Conservation (phyloP, 2,797 vertebrate species). For the Anniella stebbinsi region DNA sequence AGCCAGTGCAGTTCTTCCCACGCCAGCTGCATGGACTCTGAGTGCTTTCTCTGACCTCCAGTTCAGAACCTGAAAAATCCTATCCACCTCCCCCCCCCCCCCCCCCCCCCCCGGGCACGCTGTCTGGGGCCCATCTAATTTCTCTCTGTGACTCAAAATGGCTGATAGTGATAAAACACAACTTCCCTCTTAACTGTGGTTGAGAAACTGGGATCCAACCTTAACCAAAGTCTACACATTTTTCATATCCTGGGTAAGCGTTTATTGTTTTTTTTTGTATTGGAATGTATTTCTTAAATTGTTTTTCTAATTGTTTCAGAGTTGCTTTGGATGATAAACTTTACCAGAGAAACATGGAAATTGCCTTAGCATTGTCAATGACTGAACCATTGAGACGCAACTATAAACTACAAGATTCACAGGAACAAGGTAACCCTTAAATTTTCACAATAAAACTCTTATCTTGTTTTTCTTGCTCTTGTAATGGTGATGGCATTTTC, state of each 20-base stretch:
- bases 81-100: too few species aligned
- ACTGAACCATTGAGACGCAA: conserved; percentile 74
- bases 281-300: not conserved
- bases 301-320: conserved; percentile 74
- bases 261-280: not conserved
- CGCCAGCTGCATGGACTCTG: too few species aligned
- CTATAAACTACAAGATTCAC: conserved; percentile 57
- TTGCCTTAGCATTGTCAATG: conserved; percentile 88
- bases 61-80: too few species aligned
- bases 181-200: too few species aligned
- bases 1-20: too few species aligned
- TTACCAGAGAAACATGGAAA: conserved; percentile 87
- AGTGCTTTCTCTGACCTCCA: too few species aligned
- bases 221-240: not conserved
- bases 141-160: not conserved
- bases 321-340: conserved; percentile 85
- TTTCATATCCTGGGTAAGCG: not conserved
- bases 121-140: too few species aligned
- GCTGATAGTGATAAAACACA: not conserved
- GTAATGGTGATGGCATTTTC: not conserved
- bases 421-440: conserved; percentile 73
- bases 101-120: too few species aligned
- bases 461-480: not conserved
- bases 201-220: not conserved
- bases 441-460: not conserved